Percentiles rank a stretch among this genome's conserved stretches.
These are phyloP conservation scores for Notothenia rossii DNA, from an alignment of 2,113 vertebrate genomes.

Conservation along the genomic window DNA sequence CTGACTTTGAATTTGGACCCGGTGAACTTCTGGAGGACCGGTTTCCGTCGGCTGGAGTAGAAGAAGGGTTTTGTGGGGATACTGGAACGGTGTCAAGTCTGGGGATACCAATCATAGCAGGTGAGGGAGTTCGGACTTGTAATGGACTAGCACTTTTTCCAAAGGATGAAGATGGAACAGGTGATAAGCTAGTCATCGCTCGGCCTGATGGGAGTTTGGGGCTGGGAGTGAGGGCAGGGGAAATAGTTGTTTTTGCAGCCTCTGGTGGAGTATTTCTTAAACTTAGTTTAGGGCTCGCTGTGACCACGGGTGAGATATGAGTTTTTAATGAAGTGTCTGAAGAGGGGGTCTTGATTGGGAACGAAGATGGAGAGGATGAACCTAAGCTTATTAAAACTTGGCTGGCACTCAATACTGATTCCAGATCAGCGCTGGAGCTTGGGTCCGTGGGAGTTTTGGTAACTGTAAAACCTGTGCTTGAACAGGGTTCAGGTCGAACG, in stretches of 20 bases:
- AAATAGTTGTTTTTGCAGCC: not conserved
- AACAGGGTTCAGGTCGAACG: not conserved
- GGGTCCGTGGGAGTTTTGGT: constrained; percentile 39
- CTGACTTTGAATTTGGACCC: constrained; percentile 12
- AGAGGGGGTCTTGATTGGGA: constrained; percentile 25
- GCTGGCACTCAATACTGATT: constrained; percentile 19
- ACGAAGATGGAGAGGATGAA: constrained; percentile 51
- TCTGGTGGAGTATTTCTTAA: constrained; percentile 20
- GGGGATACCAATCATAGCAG: not conserved
- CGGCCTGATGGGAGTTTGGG: constrained; percentile 19
- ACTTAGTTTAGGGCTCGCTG: constrained; percentile 36
- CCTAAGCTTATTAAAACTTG: constrained; percentile 48
- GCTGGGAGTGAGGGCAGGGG: constrained; percentile 17
- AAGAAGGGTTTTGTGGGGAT: not conserved
- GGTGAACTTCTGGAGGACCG: not conserved
- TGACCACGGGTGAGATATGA: constrained; percentile 36
- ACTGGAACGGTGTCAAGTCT: not conserved
- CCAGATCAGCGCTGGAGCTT: constrained; percentile 39
- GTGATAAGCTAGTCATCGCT: not conserved
- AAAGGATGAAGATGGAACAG: constrained; percentile 16
- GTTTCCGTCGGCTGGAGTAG: constrained; percentile 2
- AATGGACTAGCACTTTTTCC: constrained; percentile 20
- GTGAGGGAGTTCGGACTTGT: not conserved
- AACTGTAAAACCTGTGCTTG: constrained; percentile 19
- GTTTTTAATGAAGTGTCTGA: constrained; percentile 49